Conservation (phyloP, 2,113 vertebrate species). For the Sander vitreus region DNA sequence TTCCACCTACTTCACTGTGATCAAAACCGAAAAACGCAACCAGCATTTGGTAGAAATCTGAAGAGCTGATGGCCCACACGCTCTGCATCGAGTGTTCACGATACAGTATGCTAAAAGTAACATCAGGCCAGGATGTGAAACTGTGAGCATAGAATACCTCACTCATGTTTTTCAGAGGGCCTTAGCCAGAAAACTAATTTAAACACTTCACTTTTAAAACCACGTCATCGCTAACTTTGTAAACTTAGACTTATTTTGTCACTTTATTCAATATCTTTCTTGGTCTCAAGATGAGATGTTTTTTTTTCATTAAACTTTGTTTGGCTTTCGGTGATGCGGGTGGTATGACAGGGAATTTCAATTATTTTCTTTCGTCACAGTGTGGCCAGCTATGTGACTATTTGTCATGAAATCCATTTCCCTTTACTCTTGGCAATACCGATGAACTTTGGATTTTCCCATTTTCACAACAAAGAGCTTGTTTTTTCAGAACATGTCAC, state of each 20-base stretch:
- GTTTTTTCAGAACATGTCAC: conserved; percentile 1
- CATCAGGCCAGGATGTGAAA: conserved; percentile 50
- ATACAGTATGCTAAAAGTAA: not conserved
- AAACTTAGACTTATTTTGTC: not conserved
- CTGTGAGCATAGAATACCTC: not conserved
- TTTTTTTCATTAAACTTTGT: conserved; percentile 1
- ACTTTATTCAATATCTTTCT: not conserved
- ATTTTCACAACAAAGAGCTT: not conserved
- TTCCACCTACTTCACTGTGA: conserved; percentile 42
- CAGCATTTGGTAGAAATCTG: conserved; percentile 12
- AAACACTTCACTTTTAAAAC: not conserved
- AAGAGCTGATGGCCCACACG: not conserved
- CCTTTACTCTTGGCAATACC: not conserved
- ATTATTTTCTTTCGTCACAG: not conserved
- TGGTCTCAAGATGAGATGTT: not conserved
- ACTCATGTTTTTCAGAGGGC: not conserved
- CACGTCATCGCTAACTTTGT: not conserved
- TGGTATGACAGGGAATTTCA: conserved; percentile 42
- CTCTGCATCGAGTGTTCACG: not conserved
- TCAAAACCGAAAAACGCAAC: conserved; percentile 72
- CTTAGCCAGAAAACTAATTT: not conserved
- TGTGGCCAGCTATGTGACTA: conserved; percentile 27
- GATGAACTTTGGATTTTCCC: conserved; percentile 9
- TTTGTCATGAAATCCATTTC: conserved; percentile 33
- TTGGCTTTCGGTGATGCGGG: not conserved